Evolutionary conservation across 2,888 invertebrate species (phyloP).

Genomic region (Cylloceria caligata): DNA sequence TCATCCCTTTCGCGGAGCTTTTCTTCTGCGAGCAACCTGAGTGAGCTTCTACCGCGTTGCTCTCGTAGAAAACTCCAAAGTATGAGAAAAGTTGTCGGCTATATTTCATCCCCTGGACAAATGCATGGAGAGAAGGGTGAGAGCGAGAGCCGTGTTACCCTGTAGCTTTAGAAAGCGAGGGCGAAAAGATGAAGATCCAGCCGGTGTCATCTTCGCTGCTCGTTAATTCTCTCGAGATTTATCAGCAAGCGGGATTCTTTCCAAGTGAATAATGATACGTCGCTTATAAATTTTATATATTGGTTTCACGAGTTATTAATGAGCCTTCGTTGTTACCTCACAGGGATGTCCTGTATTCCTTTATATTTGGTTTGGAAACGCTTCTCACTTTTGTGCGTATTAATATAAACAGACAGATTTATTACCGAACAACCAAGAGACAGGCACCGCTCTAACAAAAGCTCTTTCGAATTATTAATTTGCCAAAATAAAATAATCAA

Average conservation of each 20-base stretch:
- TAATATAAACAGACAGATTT: slow-evolving; percentile 6
- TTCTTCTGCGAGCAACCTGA: slow-evolving; percentile 40
- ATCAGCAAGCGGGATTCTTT: slow-evolving; percentile 74
- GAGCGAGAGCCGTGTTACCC: slow-evolving; percentile 63
- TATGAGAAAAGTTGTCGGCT: slow-evolving; percentile 82
- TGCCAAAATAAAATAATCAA: no score
- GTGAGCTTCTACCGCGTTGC: slow-evolving; percentile 44
- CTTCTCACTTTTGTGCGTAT: background rate
- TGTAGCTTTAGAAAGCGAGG: slow-evolving; percentile 49
- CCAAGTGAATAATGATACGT: slow-evolving; percentile 78
- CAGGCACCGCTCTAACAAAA: no score
- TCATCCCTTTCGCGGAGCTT: slow-evolving; percentile 15
- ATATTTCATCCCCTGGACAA: slow-evolving; percentile 79
- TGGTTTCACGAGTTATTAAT: slow-evolving; percentile 73
- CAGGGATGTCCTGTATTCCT: background rate
- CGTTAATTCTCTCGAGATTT: slow-evolving; percentile 83
- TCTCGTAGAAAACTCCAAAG: slow-evolving; percentile 76
- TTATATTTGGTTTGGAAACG: background rate
- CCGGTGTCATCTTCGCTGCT: slow-evolving; percentile 82
- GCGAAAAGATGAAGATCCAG: slow-evolving; percentile 73
- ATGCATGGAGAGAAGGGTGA: slow-evolving; percentile 69
- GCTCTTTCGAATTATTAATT: no score
- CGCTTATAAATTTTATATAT: slow-evolving; percentile 79
- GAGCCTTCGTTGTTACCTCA: slow-evolving; percentile 54
- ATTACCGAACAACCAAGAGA: background rate